Evolutionary conservation across 92 coral and sea anemone species (phyloP).

Genomic region (Montipora capitata): DNA sequence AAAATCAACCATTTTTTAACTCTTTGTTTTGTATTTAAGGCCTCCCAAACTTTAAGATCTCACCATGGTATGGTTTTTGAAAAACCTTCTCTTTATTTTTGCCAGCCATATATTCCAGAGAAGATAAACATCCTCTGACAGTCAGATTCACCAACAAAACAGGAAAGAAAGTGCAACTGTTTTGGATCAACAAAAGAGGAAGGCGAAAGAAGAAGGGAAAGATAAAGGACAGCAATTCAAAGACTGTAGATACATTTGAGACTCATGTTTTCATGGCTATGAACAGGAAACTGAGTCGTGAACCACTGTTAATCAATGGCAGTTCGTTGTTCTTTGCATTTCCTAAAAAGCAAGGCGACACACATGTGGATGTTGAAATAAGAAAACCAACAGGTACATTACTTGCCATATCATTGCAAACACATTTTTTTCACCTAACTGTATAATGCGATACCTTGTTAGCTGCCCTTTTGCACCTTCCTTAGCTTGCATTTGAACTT

Average conservation of each 20-base stretch:
- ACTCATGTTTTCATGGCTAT: conserved; percentile 90
- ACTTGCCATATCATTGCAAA: background rate
- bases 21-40: no score
- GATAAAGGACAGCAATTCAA: conserved; percentile 85
- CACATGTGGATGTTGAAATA: conserved; percentile 84
- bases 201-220: conserved; percentile 73
- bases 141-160: conserved; percentile 91
- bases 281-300: conserved; percentile 73
- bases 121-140: conserved; percentile 81
- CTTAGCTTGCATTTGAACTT: no score
- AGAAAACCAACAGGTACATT: conserved; percentile 80
- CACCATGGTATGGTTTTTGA: background rate
- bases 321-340: conserved; percentile 86
- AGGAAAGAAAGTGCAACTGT: conserved; percentile 83
- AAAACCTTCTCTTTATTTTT: background rate
- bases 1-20: no score
- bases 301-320: conserved; percentile 76
- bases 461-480: no score
- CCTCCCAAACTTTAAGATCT: no score
- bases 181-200: conserved; percentile 89
- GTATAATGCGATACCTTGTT: no score
- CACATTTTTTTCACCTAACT: no score
- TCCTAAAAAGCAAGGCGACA: conserved; percentile 61
- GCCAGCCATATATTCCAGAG: conserved; percentile 85
- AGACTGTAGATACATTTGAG: conserved; percentile 83